Percentiles rank a stretch among this genome's conserved stretches.
Conservation (phyloP, 2,888 invertebrate genomes). For the Miltochrista miniata region DNA sequence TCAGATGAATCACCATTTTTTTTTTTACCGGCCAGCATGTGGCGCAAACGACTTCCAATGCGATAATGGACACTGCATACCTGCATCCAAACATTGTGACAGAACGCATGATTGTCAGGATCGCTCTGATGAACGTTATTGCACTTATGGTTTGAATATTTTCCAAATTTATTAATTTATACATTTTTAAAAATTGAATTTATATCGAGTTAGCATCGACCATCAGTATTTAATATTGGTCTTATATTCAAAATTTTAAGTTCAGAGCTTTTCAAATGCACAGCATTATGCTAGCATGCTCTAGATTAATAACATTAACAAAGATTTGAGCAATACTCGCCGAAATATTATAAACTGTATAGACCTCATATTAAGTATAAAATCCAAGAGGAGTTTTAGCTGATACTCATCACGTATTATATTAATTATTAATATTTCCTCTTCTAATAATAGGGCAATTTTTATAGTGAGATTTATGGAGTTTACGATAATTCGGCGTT, state of each 20-base stretch:
- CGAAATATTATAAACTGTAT: neutral
- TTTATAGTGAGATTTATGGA: no score
- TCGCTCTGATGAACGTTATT: slow-evolving; percentile 82
- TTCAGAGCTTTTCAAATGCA: slow-evolving; percentile 22
- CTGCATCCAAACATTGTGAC: slow-evolving; percentile 81
- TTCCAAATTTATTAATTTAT: slow-evolving; percentile 49
- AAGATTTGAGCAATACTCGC: neutral
- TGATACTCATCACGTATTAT: no score
- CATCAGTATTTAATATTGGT: slow-evolving; percentile 19
- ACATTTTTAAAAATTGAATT: slow-evolving; percentile 9
- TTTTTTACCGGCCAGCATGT: slow-evolving; percentile 84
- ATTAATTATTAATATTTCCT: no score
- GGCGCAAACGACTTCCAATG: slow-evolving; percentile 84
- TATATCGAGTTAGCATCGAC: slow-evolving; percentile 28
- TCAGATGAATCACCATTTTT: slow-evolving; percentile 39
- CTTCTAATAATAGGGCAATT: no score
- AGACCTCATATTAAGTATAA: no score
- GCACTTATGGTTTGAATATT: slow-evolving; percentile 76
- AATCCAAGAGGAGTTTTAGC: no score
- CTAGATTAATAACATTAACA: neutral
- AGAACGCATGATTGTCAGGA: slow-evolving; percentile 83
- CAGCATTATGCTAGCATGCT: slow-evolving; percentile 20
- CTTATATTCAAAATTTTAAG: slow-evolving; percentile 18
- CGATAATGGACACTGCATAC: slow-evolving; percentile 86
- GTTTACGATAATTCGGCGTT: no score